Evolutionary conservation across 2,888 invertebrate species (phyloP).

Genomic region (Cylindroiulus punctatus): DNA sequence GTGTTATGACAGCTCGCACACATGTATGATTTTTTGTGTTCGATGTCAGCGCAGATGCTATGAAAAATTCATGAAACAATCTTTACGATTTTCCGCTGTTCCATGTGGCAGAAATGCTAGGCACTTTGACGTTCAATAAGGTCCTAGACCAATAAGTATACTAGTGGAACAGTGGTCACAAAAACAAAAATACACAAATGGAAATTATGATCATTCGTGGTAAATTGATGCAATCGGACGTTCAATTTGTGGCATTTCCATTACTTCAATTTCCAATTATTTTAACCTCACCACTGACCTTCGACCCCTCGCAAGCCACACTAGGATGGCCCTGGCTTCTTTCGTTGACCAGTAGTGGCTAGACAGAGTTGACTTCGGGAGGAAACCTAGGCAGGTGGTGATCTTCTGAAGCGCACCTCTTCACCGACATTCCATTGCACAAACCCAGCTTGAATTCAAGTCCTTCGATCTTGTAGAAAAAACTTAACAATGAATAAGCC

Average conservation of each 20-base stretch:
- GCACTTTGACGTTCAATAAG: not conserved
- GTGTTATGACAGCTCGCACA: not conserved
- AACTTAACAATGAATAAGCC: conserved; percentile 46
- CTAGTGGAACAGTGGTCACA: not conserved
- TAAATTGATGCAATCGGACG: not conserved
- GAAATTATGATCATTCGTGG: not conserved
- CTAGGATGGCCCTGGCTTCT: conserved; percentile 2
- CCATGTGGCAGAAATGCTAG: conserved; percentile 19
- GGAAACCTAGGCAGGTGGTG: not conserved
- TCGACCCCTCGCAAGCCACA: not conserved
- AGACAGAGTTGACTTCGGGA: not conserved
- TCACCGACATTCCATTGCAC: conserved; percentile 28
- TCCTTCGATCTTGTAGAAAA: conserved; percentile 27
- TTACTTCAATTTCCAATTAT: conserved; percentile 8
- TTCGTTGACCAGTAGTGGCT: not conserved
- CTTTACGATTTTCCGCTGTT: conserved; percentile 2
- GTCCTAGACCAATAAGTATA: conserved; percentile 37
- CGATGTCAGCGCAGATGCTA: not conserved
- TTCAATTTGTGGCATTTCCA: conserved; percentile 17
- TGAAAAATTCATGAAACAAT: not conserved
- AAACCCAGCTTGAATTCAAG: conserved; percentile 38
- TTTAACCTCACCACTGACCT: conserved; percentile 24
- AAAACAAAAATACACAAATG: not conserved
- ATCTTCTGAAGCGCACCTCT: not conserved
- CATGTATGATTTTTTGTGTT: conserved; percentile 16